Evolutionary conservation across 2,888 invertebrate genomes (phyloP).

Genomic region (Hyalella azteca): DNA sequence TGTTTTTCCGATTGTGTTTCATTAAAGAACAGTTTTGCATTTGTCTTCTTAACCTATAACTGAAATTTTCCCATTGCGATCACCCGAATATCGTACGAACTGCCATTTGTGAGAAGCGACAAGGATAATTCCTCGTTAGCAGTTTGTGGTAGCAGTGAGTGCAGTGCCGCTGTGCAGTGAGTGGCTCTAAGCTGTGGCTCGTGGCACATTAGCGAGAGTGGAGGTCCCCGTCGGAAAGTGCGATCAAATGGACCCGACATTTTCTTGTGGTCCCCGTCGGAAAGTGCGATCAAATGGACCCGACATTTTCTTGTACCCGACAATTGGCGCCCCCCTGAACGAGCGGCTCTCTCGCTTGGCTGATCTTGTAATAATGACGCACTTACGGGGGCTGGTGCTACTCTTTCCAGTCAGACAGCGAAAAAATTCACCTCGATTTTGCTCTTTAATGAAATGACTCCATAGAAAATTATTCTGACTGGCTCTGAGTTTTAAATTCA

Average conservation of each 20-base stretch:
- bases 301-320: slow-evolving; percentile 11
- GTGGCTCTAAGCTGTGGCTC: slow-evolving; percentile 1
- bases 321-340: slow-evolving; percentile 21
- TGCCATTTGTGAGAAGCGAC: too few relatives aligned
- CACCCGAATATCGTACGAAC: too few relatives aligned
- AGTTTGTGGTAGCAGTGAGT: not conserved
- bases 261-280: slow-evolving; percentile 8
- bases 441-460: too few relatives aligned
- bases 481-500: too few relatives aligned
- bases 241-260: slow-evolving; percentile 23
- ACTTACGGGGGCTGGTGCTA: not conserved
- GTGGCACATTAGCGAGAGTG: slow-evolving; percentile 19
- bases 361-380: slow-evolving; percentile 30
- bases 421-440: too few relatives aligned
- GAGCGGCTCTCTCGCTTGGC: slow-evolving; percentile 18
- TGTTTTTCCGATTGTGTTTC: too few relatives aligned
- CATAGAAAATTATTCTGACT: too few relatives aligned
- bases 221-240: slow-evolving; percentile 20
- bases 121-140: too few relatives aligned
- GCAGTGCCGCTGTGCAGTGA: not conserved
- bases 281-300: slow-evolving; percentile 31
- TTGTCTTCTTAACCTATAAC: too few relatives aligned
- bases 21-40: too few relatives aligned
- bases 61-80: too few relatives aligned
- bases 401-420: too few relatives aligned